phyloP scores from a whole-genome alignment of 2,797 vertebrate genomes.

The Sebastolobus alascanus region DNA sequence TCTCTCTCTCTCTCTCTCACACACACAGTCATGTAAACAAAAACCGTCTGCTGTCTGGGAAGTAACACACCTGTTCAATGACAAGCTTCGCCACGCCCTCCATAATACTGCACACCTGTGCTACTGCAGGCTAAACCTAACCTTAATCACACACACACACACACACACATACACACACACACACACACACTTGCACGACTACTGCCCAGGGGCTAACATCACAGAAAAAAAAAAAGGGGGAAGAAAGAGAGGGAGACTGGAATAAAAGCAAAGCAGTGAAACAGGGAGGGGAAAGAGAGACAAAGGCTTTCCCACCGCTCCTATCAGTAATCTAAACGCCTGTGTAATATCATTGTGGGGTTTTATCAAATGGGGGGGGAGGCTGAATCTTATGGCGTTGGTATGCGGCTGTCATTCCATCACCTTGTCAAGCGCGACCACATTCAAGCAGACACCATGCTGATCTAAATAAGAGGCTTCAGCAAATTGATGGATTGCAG shows the following conservation, averaged over 20 bases:
- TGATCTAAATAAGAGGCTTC: conserved; percentile 81
- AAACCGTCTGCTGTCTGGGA: conserved; percentile 79
- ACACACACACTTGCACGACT: conserved; percentile 54
- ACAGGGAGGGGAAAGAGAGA: conserved; percentile 59
- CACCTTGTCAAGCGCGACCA: conserved; percentile 78
- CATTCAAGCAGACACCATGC: conserved; percentile 78
- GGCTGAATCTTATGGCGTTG: conserved; percentile 68
- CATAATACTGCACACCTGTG: conserved; percentile 81
- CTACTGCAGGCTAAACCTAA: conserved; percentile 75
- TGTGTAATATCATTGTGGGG: conserved; percentile 78
- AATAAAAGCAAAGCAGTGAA: conserved; percentile 55
- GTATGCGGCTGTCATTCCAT: conserved; percentile 81
- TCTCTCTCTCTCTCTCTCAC: conserved; percentile 16
- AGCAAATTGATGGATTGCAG: conserved; percentile 78
- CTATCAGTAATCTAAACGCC: conserved; percentile 79
- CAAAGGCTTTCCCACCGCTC: conserved; percentile 77
- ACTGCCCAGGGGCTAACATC: conserved; percentile 73
- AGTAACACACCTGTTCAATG: conserved; percentile 82
- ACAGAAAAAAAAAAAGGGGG: conserved; percentile 44
- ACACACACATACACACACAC: conserved; percentile 39
- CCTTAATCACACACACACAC: conserved; percentile 65
- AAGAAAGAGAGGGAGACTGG: conserved; percentile 38
- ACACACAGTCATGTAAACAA: conserved; percentile 74
- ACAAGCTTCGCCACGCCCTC: conserved; percentile 81
- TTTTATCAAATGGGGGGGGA: conserved; percentile 74